phyloP scores from a whole-genome alignment of 1,140 invertebrate species.

The Papilio helenus region DNA sequence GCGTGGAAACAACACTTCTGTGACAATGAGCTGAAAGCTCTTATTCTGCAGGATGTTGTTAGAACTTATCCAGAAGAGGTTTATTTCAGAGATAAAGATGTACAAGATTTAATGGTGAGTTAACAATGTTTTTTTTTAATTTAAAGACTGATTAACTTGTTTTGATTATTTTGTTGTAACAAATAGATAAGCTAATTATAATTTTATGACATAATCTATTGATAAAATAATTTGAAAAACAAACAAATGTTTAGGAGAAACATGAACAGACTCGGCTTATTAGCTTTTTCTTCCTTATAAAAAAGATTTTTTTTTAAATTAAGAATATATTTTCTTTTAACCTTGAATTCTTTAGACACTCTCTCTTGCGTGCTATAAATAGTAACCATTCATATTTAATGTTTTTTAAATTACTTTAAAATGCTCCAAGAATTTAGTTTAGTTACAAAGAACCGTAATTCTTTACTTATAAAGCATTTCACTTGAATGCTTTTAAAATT shows the following conservation, averaged over 20 bases:
- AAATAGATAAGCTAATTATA: not conserved
- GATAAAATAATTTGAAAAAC: not conserved
- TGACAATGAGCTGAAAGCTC: constrained; percentile 88
- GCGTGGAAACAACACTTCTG: constrained; percentile 92
- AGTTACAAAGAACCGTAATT: no score
- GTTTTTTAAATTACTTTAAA: no score
- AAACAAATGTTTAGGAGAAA: not conserved
- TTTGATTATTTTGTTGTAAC: not conserved
- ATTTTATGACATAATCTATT: not conserved
- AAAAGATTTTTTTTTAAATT: not conserved
- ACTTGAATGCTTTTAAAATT: no score
- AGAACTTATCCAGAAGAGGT: constrained; percentile 91
- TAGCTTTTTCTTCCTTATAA: not conserved
- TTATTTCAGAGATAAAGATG: constrained; percentile 87
- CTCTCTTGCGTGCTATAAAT: no score
- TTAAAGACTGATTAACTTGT: not conserved
- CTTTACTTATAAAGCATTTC: no score
- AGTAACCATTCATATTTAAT: no score
- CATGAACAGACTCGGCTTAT: not conserved
- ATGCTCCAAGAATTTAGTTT: no score
- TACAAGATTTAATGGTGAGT: constrained; percentile 89
- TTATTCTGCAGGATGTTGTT: constrained; percentile 91
- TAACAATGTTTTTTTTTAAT: constrained; percentile 39
- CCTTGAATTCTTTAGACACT: no score
- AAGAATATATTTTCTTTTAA: not conserved